A percentile compares a stretch with the other conserved stretches of the same genome.
These are phyloP conservation scores for Oenanthe melanoleuca DNA, from an alignment of 2,113 vertebrate genomes.

Conservation along the genomic window DNA sequence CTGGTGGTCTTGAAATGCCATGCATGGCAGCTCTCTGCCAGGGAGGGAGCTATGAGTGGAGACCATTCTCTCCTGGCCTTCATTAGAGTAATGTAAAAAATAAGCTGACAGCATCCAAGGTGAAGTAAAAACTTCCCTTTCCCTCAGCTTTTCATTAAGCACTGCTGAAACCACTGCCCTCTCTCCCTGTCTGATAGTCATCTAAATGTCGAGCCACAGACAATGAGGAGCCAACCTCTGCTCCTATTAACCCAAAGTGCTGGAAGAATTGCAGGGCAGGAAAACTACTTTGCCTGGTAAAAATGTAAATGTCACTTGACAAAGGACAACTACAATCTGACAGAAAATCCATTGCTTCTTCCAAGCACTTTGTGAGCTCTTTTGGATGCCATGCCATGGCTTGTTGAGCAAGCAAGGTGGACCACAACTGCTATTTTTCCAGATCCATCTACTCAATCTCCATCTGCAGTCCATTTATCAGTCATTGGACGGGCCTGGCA, in stretches of 20 bases:
- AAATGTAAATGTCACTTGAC: conserved; percentile 8
- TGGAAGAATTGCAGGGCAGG: neutral
- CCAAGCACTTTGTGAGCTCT: neutral
- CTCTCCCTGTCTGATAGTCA: neutral
- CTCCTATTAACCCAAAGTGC: conserved; percentile 25
- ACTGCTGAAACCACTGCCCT: neutral
- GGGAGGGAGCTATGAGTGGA: neutral
- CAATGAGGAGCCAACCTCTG: conserved; percentile 5
- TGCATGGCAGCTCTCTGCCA: neutral
- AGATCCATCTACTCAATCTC: neutral
- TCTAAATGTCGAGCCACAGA: conserved; percentile 10
- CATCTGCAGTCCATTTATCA: neutral
- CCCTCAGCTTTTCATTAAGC: conserved; percentile 16
- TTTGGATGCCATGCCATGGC: neutral
- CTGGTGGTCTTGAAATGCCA: neutral
- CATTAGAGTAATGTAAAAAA: neutral
- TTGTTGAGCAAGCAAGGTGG: neutral
- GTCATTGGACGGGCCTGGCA: neutral
- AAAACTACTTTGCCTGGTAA: conserved; percentile 17
- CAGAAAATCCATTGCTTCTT: neutral
- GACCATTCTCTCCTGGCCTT: neutral
- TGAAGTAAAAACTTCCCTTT: conserved; percentile 7
- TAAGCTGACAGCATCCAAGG: neutral
- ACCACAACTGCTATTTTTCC: neutral
- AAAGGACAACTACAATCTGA: neutral